Percentiles rank a stretch among this genome's conserved stretches.
phyloP scores from a whole-genome alignment of 2,113 vertebrate species.

The Pseudopodoces humilis region DNA sequence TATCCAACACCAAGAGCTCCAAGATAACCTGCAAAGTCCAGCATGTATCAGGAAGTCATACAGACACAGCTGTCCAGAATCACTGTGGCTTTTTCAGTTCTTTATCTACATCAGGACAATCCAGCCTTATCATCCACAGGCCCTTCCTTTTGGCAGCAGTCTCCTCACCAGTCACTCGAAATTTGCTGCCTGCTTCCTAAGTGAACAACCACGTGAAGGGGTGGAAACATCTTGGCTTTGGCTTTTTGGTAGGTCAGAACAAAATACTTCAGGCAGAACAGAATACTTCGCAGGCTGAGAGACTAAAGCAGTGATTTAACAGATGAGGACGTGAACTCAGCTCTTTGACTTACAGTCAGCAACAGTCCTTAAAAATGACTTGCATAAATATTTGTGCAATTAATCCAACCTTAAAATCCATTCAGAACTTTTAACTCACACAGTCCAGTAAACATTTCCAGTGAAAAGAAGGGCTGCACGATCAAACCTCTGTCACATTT shows the following conservation, averaged over 20 bases:
- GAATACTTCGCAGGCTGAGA: not conserved
- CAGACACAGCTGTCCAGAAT: not conserved
- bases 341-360: not conserved
- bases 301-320: not conserved
- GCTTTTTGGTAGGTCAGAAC: no score
- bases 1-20: not conserved
- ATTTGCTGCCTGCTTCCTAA: not conserved
- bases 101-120: not conserved
- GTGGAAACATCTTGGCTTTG: not conserved
- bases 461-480: not conserved
- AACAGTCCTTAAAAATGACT: not conserved
- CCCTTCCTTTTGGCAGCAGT: not conserved
- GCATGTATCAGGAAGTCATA: not conserved
- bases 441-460: not conserved
- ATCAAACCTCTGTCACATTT: not conserved
- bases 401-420: slow-evolving; percentile 7
- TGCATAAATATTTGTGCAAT: slow-evolving; percentile 32
- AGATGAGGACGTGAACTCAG: not conserved
- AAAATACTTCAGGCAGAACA: not conserved
- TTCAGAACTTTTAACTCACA: not conserved
- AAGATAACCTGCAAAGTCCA: not conserved
- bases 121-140: not conserved
- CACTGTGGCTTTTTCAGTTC: not conserved
- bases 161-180: not conserved
- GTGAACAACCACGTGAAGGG: not conserved